Conservation (phyloP, 1,140 invertebrate genomes). For the Asobara japonica region DNA sequence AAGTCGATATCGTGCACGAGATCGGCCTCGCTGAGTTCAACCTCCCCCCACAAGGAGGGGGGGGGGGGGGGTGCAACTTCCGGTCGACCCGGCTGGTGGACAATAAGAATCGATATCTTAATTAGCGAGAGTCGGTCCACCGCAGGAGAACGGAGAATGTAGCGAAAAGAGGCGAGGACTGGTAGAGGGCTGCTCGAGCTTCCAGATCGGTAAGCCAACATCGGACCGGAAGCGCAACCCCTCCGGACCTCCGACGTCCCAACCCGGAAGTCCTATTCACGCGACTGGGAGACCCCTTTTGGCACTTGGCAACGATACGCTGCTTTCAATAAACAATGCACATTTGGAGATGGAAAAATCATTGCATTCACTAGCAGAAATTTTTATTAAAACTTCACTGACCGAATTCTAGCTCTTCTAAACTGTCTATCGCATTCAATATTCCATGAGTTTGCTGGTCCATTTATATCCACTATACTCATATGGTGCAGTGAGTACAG, state of each 20-base stretch:
- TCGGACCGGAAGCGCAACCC: constrained; percentile 62
- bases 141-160: constrained; percentile 36
- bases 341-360: neutral
- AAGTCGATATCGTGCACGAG: constrained; percentile 47
- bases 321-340: neutral
- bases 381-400: neutral
- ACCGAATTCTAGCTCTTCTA: neutral
- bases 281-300: constrained; percentile 43
- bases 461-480: no score
- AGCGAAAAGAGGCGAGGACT: constrained; percentile 27
- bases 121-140: constrained; percentile 55
- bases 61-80: constrained; percentile 47
- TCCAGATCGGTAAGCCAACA: constrained; percentile 46
- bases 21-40: constrained; percentile 27
- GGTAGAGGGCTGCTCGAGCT: neutral
- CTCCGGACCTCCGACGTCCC: constrained; percentile 60
- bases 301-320: neutral
- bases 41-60: neutral
- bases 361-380: neutral
- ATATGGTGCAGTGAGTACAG: no score
- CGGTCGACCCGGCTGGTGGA: constrained; percentile 50
- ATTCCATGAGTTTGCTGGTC: no score
- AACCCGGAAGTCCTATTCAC: constrained; percentile 63
- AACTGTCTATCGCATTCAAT: no score
- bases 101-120: constrained; percentile 67